These are phyloP conservation scores for Drosophila tsacasi DNA, from an alignment of 1,140 invertebrate species.

Conservation along the genomic window DNA sequence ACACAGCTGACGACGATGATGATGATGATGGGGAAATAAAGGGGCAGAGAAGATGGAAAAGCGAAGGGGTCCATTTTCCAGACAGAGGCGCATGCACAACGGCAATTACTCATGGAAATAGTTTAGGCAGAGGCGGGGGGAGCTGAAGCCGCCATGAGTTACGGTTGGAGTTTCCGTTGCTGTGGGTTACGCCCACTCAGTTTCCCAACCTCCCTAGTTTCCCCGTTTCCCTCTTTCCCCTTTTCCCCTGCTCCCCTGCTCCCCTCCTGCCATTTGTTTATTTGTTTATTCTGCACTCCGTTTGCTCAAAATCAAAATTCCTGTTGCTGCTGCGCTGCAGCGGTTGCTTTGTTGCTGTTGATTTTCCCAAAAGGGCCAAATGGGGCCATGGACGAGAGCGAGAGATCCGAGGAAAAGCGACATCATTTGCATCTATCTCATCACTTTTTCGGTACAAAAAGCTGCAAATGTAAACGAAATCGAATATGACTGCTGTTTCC, in stretches of 20 bases:
- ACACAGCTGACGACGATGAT: slow-evolving; percentile 53
- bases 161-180: slow-evolving; percentile 49
- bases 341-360: slow-evolving; percentile 38
- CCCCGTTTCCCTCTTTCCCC: background rate
- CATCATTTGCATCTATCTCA: slow-evolving; percentile 39
- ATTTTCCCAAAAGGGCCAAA: slow-evolving; percentile 27
- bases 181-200: slow-evolving; percentile 9
- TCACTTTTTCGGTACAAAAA: slow-evolving; percentile 34
- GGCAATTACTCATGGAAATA: slow-evolving; percentile 78
- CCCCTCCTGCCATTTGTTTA: slow-evolving; percentile 46
- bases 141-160: slow-evolving; percentile 42
- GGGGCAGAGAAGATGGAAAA: background rate
- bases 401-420: slow-evolving; percentile 2
- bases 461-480: slow-evolving; percentile 50
- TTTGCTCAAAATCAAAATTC: slow-evolving; percentile 71
- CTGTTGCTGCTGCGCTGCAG: slow-evolving; percentile 37
- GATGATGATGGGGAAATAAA: slow-evolving; percentile 9
- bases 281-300: slow-evolving; percentile 60
- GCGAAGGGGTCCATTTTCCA: slow-evolving; percentile 21
- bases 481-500: slow-evolving; percentile 39
- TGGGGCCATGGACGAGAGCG: background rate
- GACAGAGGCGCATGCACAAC: slow-evolving; percentile 58
- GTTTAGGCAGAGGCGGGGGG: background rate
- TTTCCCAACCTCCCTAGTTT: background rate
- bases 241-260: background rate